Conservation (phyloP, 2,113 vertebrate species). For the Henicopernis longicauda region DNA sequence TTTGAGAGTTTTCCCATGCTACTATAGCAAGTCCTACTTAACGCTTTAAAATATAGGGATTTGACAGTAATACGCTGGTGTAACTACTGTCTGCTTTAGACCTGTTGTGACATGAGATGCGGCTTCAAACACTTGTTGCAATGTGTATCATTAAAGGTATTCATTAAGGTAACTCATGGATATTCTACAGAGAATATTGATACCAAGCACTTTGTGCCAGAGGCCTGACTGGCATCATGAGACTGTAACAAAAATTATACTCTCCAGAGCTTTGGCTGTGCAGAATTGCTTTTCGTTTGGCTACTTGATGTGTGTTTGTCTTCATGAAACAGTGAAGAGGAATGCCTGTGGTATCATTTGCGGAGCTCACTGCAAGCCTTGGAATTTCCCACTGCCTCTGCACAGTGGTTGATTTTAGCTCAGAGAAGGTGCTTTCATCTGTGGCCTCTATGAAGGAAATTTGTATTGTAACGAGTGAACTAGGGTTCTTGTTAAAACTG, state of each 20-base stretch:
- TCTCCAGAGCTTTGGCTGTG: background rate
- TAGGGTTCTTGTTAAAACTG: fast-evolving
- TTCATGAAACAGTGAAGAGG: background rate
- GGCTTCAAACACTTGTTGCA: background rate
- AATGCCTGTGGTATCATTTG: background rate
- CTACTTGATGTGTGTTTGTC: background rate
- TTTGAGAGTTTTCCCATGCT: background rate
- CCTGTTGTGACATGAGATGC: background rate
- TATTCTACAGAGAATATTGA: background rate
- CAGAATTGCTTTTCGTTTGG: background rate
- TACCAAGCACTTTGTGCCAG: background rate
- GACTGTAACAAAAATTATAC: background rate
- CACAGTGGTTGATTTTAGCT: background rate
- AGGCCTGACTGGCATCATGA: background rate
- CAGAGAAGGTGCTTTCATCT: background rate
- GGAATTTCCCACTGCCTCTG: background rate
- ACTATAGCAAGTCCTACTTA: background rate
- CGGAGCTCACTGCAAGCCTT: background rate
- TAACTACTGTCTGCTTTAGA: background rate
- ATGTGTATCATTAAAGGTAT: background rate
- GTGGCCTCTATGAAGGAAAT: background rate
- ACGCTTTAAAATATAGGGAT: background rate
- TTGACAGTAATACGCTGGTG: background rate
- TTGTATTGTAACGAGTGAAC: background rate
- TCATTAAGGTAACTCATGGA: background rate